phyloP scores from a whole-genome alignment of 2,888 invertebrate genomes.

The Tribolium freemani region DNA sequence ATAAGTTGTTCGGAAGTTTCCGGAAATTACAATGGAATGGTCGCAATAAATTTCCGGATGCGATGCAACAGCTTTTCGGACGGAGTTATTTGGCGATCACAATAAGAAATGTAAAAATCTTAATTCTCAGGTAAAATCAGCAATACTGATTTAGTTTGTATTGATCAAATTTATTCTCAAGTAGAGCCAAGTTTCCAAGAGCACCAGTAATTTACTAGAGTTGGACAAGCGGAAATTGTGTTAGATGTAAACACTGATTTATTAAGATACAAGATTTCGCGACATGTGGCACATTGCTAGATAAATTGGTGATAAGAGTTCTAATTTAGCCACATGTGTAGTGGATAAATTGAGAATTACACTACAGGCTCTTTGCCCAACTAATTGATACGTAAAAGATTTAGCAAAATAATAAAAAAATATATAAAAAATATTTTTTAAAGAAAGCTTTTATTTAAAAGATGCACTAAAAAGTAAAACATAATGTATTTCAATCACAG shows the following conservation, averaged over 20 bases:
- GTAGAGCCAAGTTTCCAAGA: background rate
- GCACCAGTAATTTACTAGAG: background rate
- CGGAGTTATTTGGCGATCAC: background rate
- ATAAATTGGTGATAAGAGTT: background rate
- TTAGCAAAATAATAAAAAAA: background rate
- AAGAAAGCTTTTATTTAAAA: no score
- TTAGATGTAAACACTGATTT: background rate
- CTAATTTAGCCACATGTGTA: background rate
- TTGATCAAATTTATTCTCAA: background rate
- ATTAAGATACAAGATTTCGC: background rate
- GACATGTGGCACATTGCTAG: background rate
- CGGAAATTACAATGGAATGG: slow-evolving; percentile 17
- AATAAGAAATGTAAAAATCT: background rate
- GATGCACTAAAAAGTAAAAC: no score
- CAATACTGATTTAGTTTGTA: background rate
- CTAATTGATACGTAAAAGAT: background rate
- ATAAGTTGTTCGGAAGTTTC: slow-evolving; percentile 2
- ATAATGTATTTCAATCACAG: no score
- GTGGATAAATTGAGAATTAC: background rate
- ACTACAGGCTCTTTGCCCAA: no score
- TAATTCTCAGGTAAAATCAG: no score
- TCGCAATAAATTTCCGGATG: slow-evolving; percentile 8
- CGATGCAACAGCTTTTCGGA: slow-evolving; percentile 9
- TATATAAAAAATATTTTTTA: background rate
- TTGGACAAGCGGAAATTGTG: background rate